Evolutionary conservation across 1,140 invertebrate species (phyloP).

Genomic region (Cyrtorhinus lividipennis): DNA sequence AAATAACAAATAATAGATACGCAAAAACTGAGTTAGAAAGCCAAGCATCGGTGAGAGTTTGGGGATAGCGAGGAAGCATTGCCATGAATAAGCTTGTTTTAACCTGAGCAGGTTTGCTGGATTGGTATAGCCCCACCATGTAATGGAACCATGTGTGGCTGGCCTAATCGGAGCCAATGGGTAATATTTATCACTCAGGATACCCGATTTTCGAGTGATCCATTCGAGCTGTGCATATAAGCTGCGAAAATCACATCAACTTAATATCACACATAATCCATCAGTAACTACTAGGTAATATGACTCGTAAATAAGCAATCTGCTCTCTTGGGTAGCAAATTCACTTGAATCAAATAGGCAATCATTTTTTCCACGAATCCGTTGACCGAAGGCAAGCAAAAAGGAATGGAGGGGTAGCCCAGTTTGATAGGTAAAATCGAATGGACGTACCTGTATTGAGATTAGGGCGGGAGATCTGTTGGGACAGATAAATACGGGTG

Average conservation of each 20-base stretch:
- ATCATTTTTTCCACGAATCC: background rate
- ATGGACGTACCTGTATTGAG: conserved; percentile 7
- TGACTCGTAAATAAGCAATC: no score
- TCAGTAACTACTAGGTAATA: conserved; percentile 10
- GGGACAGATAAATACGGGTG: conserved; percentile 19
- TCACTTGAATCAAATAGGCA: no score
- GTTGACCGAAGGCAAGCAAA: no score
- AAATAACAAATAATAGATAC: background rate
- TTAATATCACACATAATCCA: background rate
- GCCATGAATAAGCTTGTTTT: no score
- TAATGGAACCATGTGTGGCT: conserved; percentile 34
- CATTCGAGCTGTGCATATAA: conserved; percentile 18
- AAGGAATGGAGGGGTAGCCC: no score
- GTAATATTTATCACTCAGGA: conserved; percentile 24
- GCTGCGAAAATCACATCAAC: conserved; percentile 9
- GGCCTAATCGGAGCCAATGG: conserved; percentile 28
- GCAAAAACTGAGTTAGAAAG: no score
- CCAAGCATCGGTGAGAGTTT: no score
- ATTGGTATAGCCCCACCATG: conserved; percentile 37
- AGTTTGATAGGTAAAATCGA: no score
- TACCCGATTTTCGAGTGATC: conserved; percentile 18
- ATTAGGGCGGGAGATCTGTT: conserved; percentile 15
- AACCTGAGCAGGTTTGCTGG: conserved; percentile 37
- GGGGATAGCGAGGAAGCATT: no score
- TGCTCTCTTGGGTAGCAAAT: background rate